Percentiles rank a stretch among this genome's conserved stretches.
Evolutionary conservation across 2,888 invertebrate genomes (phyloP).

Genomic region (Synanthedon andrenaeformis): DNA sequence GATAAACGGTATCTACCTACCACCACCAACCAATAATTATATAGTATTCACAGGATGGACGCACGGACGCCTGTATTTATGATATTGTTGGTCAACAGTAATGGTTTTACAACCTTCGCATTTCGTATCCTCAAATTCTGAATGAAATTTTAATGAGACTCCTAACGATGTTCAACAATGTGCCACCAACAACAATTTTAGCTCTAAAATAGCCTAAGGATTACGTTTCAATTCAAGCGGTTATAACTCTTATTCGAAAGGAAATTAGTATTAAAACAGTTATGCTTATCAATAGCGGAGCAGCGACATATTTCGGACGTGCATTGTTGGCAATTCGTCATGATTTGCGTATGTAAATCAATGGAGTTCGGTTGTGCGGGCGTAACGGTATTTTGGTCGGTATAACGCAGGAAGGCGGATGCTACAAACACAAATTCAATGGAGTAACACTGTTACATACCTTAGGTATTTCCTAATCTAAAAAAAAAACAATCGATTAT

Average conservation of each 20-base stretch:
- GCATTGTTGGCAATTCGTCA: slow-evolving; percentile 63
- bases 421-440: slow-evolving; percentile 67
- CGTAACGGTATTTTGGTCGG: slow-evolving; percentile 67
- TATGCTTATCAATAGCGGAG: slow-evolving; percentile 16
- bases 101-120: slow-evolving; percentile 13
- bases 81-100: neutral
- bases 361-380: slow-evolving; percentile 59
- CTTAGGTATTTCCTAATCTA: no score
- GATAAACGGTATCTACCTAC: no score
- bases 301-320: slow-evolving; percentile 35
- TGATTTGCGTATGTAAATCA: slow-evolving; percentile 68
- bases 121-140: slow-evolving; percentile 14
- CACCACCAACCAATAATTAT: no score
- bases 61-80: neutral
- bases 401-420: slow-evolving; percentile 63
- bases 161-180: slow-evolving; percentile 18
- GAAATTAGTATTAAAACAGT: slow-evolving; percentile 23
- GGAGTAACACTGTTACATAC: slow-evolving; percentile 2
- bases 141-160: slow-evolving; percentile 22
- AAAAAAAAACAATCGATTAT: no score
- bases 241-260: slow-evolving; percentile 4
- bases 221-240: slow-evolving; percentile 21
- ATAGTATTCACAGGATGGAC: no score
- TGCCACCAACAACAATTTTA: slow-evolving; percentile 3
- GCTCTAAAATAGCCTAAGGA: slow-evolving; percentile 20